These are phyloP conservation scores for Temnothorax unifasciatus DNA, from an alignment of 2,888 invertebrate genomes.

Conservation along the genomic window DNA sequence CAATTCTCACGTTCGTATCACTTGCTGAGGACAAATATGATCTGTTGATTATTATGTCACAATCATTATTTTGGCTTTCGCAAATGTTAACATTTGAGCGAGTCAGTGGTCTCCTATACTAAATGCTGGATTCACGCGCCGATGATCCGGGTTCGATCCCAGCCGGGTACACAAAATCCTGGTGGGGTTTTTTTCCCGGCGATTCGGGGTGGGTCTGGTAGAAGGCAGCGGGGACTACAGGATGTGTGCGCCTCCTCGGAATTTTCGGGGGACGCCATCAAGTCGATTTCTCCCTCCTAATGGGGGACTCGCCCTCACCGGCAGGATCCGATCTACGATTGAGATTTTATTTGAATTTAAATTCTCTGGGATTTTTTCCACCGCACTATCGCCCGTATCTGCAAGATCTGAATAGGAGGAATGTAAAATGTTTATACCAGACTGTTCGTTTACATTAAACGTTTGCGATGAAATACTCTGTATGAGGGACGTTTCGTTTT, in stretches of 20 bases:
- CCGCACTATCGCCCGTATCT: not conserved
- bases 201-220: too few relatives aligned
- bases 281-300: too few relatives aligned
- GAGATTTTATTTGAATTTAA: not conserved
- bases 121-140: too few relatives aligned
- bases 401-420: not conserved
- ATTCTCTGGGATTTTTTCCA: not conserved
- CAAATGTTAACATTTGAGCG: not conserved
- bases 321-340: too few relatives aligned
- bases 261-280: too few relatives aligned
- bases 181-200: too few relatives aligned
- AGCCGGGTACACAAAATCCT: too few relatives aligned
- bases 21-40: not conserved
- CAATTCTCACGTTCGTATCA: not conserved
- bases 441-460: not conserved
- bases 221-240: too few relatives aligned
- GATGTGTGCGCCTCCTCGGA: too few relatives aligned
- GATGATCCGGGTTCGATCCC: too few relatives aligned
- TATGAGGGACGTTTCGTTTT: not conserved
- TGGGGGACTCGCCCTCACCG: too few relatives aligned
- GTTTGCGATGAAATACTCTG: not conserved
- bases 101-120: too few relatives aligned
- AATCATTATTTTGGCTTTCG: not conserved
- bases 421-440: slow-evolving; percentile 1
- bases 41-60: not conserved